A percentile compares a stretch with the other conserved stretches of the same genome.
Conservation (phyloP, 2,797 vertebrate species). For the Staurois parvus region DNA sequence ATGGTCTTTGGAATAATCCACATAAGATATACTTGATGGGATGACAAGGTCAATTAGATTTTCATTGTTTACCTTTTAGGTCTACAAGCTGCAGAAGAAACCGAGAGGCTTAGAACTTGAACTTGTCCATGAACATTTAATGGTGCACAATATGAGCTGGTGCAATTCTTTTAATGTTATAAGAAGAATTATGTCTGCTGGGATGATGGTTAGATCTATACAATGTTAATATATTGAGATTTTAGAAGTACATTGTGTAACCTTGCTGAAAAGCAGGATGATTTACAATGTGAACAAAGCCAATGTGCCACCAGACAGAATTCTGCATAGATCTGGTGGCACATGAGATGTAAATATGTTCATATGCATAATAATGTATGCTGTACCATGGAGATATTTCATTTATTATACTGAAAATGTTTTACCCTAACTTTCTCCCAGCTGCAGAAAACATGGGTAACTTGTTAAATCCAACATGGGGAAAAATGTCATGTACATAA, state of each 20-base stretch:
- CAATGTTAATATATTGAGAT: neutral
- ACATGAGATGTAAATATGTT: constrained; percentile 8
- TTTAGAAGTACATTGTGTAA: neutral
- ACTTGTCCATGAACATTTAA: constrained; percentile 18
- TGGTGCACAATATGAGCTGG: neutral
- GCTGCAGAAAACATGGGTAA: neutral
- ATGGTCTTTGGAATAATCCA: constrained; percentile 33
- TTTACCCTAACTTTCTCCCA: neutral
- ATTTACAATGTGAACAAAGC: neutral
- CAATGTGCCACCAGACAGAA: neutral
- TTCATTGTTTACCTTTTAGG: constrained; percentile 43
- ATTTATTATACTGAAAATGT: neutral
- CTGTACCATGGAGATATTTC: neutral
- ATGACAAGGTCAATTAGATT: constrained; percentile 20
- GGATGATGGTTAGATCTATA: neutral
- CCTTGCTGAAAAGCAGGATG: neutral
- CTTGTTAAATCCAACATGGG: neutral
- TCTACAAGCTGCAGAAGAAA: neutral
- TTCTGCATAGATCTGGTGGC: neutral
- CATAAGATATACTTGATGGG: constrained; percentile 16
- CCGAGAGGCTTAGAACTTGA: neutral
- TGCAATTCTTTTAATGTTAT: constrained; percentile 32
- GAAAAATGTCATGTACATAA: neutral
- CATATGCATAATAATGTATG: neutral
- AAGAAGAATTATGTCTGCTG: constrained; percentile 5